phyloP scores from a whole-genome alignment of 2,888 invertebrate species.

The Melangyna quadrimaculata region DNA sequence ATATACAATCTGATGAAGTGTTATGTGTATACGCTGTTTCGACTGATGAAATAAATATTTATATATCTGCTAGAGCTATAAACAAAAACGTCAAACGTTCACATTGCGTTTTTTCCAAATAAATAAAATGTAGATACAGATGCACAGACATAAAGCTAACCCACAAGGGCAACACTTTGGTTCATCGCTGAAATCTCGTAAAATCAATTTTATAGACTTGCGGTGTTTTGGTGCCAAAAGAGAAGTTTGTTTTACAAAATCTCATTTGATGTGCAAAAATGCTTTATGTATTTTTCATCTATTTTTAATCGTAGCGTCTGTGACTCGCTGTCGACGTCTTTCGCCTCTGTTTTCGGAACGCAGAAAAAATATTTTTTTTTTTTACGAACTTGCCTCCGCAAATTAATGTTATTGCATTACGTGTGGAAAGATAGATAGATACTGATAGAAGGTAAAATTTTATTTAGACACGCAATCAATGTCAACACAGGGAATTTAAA shows the following conservation, averaged over 20 bases:
- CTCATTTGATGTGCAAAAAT: slow-evolving; percentile 34
- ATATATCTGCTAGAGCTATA: slow-evolving; percentile 7
- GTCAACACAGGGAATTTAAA: slow-evolving; percentile 34
- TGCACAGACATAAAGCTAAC: neutral
- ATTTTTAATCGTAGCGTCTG: slow-evolving; percentile 40
- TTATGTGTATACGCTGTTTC: slow-evolving; percentile 5
- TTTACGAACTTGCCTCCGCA: neutral
- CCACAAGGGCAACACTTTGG: neutral
- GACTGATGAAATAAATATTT: slow-evolving; percentile 8
- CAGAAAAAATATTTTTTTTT: neutral
- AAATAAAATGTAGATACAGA: neutral
- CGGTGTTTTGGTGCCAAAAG: neutral
- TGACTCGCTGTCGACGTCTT: neutral
- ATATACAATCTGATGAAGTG: slow-evolving; percentile 14
- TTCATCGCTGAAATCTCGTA: slow-evolving; percentile 6
- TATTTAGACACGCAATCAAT: slow-evolving; percentile 50
- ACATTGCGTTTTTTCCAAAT: neutral
- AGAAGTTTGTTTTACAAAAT: neutral
- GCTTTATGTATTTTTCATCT: slow-evolving; percentile 27
- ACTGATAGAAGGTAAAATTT: slow-evolving; percentile 28
- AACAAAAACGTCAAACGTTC: neutral
- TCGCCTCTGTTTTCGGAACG: neutral
- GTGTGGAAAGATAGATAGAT: neutral
- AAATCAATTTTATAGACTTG: slow-evolving; percentile 19
- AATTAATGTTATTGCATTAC: neutral